Evolutionary conservation across 1,140 invertebrate genomes (phyloP), one percentile per base, ranked within the genome.

Genomic region (Rhynchophorus ferrugineus): DNA sequence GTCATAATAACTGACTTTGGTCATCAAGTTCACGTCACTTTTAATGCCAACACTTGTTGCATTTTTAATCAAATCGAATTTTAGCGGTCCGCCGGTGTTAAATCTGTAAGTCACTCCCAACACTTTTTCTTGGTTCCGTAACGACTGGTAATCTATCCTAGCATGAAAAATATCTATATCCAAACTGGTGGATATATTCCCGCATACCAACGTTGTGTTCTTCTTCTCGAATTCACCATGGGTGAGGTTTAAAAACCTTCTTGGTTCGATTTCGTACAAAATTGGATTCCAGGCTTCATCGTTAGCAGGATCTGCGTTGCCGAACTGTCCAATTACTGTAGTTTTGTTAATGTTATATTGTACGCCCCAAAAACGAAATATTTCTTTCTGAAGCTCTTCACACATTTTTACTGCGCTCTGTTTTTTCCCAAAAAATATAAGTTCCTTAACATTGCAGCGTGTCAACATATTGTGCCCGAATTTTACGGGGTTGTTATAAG

Each of bases 251-350:
- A 66, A 37, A 63, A 69, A 60, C 3, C 49, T 49, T 35, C 64
- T 57, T 13, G 63, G 59, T 2, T 61, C 61, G 13, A 61, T 70
- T 35, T 73, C 63, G 3, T 70, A 58, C 22, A 74, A 64, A 47
- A 80, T 70, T 56, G 74, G 71, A 11, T 72, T 61, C 82, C 82
- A 84, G 56, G 79, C 75, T 2, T 71, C 67, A 1, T 62, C 60
- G 49, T 69, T 62, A 18, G 64, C 60, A 17, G 63, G 62, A 16
- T 71, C 64, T 5, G 78, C 69, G 63, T 82, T 80, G 18, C 82
- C 82, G 61, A 74, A 76, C 44, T 75, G 74, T 2, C 79, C 78
- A 47, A 49, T 29, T 13, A 56, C 29, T 16, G 82, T 68, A 61
- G 73, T 76, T 22, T 64, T 61, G 52, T 60, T 67, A 22, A 48